Conservation (phyloP, 2,797 vertebrate species). For the Bovichtus variegatus region DNA sequence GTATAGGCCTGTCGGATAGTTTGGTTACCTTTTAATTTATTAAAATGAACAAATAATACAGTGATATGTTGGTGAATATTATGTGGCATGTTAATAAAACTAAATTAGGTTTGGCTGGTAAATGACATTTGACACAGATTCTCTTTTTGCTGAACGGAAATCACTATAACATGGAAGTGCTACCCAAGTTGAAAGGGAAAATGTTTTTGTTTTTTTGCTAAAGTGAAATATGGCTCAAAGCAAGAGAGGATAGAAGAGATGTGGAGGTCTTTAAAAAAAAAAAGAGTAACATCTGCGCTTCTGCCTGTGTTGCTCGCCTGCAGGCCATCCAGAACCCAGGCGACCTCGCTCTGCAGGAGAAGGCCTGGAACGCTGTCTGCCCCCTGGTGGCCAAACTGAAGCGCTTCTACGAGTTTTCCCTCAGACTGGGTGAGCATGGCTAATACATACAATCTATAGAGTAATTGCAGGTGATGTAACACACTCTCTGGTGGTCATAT, state of each 20-base stretch:
- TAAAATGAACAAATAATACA: not conserved
- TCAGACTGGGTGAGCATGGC: slow-evolving; percentile 88
- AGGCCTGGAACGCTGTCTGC: slow-evolving; percentile 93
- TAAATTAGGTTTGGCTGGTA: not conserved
- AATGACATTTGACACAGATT: not conserved
- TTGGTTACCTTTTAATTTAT: not conserved
- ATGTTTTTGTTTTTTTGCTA: not conserved
- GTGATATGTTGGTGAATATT: not conserved
- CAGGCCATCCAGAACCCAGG: slow-evolving; percentile 93
- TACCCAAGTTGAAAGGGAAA: slow-evolving; percentile 28
- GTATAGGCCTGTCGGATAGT: not conserved
- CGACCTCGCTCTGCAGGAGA: slow-evolving; percentile 92
- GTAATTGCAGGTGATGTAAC: slow-evolving; percentile 7
- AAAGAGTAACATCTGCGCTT: slow-evolving; percentile 55
- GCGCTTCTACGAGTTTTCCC: slow-evolving; percentile 93
- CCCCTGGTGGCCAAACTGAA: slow-evolving; percentile 93
- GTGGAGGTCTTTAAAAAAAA: not conserved
- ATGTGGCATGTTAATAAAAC: not conserved
- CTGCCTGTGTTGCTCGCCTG: slow-evolving; percentile 33
- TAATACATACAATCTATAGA: not conserved
- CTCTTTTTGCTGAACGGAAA: slow-evolving; percentile 13
- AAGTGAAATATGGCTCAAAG: slow-evolving; percentile 13
- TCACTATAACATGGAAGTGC: not conserved
- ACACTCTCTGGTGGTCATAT: slow-evolving; percentile 13
- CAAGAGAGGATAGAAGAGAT: not conserved